Percentiles rank a stretch among this genome's conserved stretches.
phyloP scores from a whole-genome alignment of 2,113 vertebrate genomes.

The Machaerirhynchus nigripectus region DNA sequence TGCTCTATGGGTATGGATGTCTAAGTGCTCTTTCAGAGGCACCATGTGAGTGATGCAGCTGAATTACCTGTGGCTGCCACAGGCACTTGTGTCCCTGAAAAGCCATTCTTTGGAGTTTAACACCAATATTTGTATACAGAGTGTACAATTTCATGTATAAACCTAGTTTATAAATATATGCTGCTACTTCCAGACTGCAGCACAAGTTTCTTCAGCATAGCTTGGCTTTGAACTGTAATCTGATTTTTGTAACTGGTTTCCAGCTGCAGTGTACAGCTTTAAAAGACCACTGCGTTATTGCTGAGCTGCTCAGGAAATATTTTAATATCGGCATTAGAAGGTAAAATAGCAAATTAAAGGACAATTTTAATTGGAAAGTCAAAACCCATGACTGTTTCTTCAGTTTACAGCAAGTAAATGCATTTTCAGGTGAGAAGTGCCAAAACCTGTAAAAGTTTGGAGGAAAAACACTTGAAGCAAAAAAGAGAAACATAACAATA shows the following conservation, averaged over 20 bases:
- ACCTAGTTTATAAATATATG: not conserved
- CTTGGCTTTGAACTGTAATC: not conserved
- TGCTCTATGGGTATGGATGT: not conserved
- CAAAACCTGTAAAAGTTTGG: not conserved
- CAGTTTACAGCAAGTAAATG: not conserved
- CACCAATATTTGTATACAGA: not conserved
- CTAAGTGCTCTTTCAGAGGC: too few relatives aligned
- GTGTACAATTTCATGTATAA: not conserved
- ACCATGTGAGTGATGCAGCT: not conserved
- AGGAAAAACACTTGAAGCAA: not conserved
- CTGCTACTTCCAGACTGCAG: not conserved
- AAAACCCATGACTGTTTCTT: not conserved
- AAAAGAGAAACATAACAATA: not conserved
- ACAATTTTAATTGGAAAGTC: not conserved
- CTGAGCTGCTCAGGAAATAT: not conserved
- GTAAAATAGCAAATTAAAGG: not conserved
- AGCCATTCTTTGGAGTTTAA: not conserved
- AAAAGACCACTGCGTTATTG: not conserved
- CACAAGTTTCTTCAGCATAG: not conserved
- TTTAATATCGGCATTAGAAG: not conserved
- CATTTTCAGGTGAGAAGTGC: not conserved
- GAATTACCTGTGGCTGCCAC: not conserved
- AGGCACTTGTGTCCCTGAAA: not conserved
- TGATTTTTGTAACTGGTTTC: not conserved
- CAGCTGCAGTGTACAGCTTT: not conserved